These are phyloP conservation scores for Rhyacophila evoluta DNA, from an alignment of 2,888 invertebrate species.

Conservation along the genomic window DNA sequence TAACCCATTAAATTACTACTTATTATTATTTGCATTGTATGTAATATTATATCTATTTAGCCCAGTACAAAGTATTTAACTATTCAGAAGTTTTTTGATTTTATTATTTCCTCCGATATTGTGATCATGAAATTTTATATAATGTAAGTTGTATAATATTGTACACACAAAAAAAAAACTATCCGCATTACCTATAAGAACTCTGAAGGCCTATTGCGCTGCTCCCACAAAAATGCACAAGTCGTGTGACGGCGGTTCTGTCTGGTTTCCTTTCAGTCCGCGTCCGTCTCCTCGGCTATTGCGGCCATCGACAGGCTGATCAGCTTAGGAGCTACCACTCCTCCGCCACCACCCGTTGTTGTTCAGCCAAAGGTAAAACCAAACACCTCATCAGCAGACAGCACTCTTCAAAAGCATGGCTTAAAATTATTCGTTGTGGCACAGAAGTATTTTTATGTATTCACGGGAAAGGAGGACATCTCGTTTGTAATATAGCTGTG, in stretches of 20 bases:
- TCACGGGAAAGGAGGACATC: background rate
- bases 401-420: slow-evolving; percentile 25
- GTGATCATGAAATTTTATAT: too few species aligned
- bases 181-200: background rate
- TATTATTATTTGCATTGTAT: slow-evolving; percentile 17
- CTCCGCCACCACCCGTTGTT: slow-evolving; percentile 58
- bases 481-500: background rate
- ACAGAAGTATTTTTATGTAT: background rate
- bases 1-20: too few species aligned
- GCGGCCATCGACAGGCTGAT: slow-evolving; percentile 68
- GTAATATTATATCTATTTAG: background rate
- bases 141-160: too few species aligned
- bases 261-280: slow-evolving; percentile 55
- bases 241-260: slow-evolving; percentile 16
- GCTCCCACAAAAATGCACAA: slow-evolving; percentile 20
- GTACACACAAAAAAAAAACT: slow-evolving; percentile 1
- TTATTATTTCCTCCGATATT: too few species aligned
- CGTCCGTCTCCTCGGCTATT: slow-evolving; percentile 66
- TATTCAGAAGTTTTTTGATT: too few species aligned
- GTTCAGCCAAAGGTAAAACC: slow-evolving; percentile 56
- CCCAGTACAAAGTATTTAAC: background rate
- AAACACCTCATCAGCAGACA: background rate
- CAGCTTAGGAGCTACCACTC: slow-evolving; percentile 64
- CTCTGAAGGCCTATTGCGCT: slow-evolving; percentile 7
- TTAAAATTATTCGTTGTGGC: background rate